phyloP scores from a whole-genome alignment of 1,140 invertebrate species.

The Aphelinus certus region DNA sequence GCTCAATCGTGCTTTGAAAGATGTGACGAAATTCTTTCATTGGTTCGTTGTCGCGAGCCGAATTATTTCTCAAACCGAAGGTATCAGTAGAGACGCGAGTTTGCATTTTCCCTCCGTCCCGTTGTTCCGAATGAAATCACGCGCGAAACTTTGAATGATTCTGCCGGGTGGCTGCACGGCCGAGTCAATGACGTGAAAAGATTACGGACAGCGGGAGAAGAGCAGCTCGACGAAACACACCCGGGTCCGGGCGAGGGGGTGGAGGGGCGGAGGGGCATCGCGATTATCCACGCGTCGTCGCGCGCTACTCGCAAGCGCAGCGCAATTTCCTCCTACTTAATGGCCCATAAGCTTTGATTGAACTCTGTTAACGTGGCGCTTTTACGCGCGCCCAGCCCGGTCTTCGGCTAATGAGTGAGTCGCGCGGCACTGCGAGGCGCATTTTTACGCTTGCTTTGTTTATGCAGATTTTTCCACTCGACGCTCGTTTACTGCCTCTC shows the following conservation, averaged over 20 bases:
- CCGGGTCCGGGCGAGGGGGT: too few species aligned
- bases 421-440: too few species aligned
- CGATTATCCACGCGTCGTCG: slow-evolving; percentile 8
- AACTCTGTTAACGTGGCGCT: slow-evolving; percentile 56
- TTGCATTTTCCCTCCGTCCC: background rate
- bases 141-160: slow-evolving; percentile 42
- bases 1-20: too few species aligned
- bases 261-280: background rate
- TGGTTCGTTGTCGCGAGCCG: too few species aligned
- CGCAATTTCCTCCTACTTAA: slow-evolving; percentile 63
- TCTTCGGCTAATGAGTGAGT: slow-evolving; percentile 19
- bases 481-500: background rate
- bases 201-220: slow-evolving; percentile 51
- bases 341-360: slow-evolving; percentile 64
- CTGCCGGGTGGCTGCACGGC: slow-evolving; percentile 43
- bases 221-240: background rate
- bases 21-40: too few species aligned
- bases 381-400: slow-evolving; percentile 31
- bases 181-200: slow-evolving; percentile 61
- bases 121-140: slow-evolving; percentile 6
- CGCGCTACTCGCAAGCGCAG: slow-evolving; percentile 53
- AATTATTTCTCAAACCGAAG: slow-evolving; percentile 1
- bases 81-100: background rate
- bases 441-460: background rate
- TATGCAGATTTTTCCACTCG: background rate